Evolutionary conservation across 1,140 invertebrate genomes (phyloP), one percentile per base, ranked within the genome.

Genomic region (Telenomus remus): DNA sequence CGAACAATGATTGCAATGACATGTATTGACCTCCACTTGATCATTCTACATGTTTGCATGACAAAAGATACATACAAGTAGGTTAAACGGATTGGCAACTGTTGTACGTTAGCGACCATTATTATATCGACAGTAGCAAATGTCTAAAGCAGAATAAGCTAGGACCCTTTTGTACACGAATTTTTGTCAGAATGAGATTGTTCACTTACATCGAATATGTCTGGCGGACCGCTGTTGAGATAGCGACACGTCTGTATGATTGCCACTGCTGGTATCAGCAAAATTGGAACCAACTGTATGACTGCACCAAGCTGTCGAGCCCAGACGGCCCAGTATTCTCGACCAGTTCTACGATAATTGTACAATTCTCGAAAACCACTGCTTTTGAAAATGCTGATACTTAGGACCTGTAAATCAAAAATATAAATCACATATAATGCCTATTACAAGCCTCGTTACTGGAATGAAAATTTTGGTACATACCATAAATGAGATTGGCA

Each of bases 241-340:
- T 96, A 96, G 9, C 94, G 91, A 86, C 93, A 95, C 4, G 93
- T 95, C 80, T 96, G 95, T 39, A 96, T 89, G 55, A 96, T 91
- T 0, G 93, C 94, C 0, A 93, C 92, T 10, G 94, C 85, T 0
- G 95, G 95, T 49, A 96, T 91, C 9, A 93, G 87, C 1, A 96
- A 84, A 43, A 97, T 87, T 0, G 94, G 93, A 12, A 93, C 87
- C 47, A 96, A 87, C 80, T 97, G 95, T 56, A 96, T 87, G 2
- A 93, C 86, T 2, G 93, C 92, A 0, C 93, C 95, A 10, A 95
- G 85, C 82, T 95, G 93, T n/a, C 93, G 89, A 8, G 91, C 89
- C 93, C 94, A 95, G 12, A 92, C 84, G 2, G 92, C 89, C 92
- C 95, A 97, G 82, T 95, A 94, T 35, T 89, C 86, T 47, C 71